A percentile compares a stretch with the other conserved stretches of the same genome.
phyloP scores from a whole-genome alignment of 2,113 vertebrate genomes.

The Tyto alba region DNA sequence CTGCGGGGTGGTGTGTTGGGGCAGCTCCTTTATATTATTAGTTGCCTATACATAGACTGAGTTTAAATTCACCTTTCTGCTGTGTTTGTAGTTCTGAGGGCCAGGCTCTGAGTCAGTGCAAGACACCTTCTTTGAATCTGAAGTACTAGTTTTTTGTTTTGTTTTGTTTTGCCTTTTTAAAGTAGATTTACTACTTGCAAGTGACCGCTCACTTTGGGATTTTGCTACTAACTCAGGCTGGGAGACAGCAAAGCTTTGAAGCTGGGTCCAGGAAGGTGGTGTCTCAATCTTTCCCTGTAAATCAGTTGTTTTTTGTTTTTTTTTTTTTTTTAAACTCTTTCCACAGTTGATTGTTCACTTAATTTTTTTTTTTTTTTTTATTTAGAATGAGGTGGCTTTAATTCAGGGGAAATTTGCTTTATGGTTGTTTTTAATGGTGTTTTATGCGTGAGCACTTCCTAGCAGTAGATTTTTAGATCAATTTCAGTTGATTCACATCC shows the following conservation, averaged over 20 bases:
- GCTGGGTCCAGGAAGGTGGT: background rate
- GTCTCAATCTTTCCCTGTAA: background rate
- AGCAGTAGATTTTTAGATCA: background rate
- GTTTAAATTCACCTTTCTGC: background rate
- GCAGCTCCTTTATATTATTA: background rate
- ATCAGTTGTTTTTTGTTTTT: too few relatives aligned
- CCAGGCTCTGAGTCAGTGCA: background rate
- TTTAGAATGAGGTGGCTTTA: background rate
- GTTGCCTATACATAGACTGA: background rate
- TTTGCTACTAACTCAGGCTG: background rate
- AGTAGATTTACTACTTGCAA: background rate
- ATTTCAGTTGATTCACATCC: background rate
- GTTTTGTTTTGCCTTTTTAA: background rate
- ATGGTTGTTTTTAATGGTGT: background rate
- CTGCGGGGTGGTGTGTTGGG: background rate
- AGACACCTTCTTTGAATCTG: background rate
- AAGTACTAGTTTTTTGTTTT: background rate
- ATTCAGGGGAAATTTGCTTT: background rate
- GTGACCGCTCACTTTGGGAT: background rate
- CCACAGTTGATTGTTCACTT: background rate
- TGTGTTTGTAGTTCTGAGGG: background rate
- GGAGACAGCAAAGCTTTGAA: background rate
- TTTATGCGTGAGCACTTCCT: background rate
- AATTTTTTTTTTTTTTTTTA: background rate
- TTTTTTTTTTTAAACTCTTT: background rate